A percentile compares a stretch with the other conserved stretches of the same genome.
Conservation (phyloP, 2,888 invertebrate genomes). For the Tipula lateralis region DNA sequence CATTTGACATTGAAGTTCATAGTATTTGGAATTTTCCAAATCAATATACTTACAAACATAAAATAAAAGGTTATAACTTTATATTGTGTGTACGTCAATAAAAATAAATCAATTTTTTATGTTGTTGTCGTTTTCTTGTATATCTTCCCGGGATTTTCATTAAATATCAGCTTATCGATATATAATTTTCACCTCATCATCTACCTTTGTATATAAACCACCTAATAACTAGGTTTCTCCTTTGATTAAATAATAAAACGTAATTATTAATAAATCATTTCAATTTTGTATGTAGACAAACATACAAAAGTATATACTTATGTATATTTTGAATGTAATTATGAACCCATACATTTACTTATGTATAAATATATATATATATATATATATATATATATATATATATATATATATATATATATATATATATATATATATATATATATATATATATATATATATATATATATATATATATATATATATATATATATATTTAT, state of each 20-base stretch:
- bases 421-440: no score
- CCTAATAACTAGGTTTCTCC: background rate
- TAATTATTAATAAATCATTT: background rate
- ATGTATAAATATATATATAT: no score
- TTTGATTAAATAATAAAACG: background rate
- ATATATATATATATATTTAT: background rate
- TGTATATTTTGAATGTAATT: background rate
- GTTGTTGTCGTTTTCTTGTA: background rate
- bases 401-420: background rate
- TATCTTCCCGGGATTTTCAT: background rate
- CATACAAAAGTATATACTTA: background rate
- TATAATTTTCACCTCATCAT: background rate
- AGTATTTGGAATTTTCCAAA: constrained; percentile 1
- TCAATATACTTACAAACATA: background rate
- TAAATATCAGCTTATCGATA: background rate
- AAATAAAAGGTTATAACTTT: background rate
- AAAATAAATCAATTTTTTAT: constrained; percentile 7
- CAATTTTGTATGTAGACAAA: background rate
- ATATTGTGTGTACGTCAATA: background rate
- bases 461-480: background rate
- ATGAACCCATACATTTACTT: background rate
- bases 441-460: background rate
- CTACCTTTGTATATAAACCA: background rate
- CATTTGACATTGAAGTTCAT: background rate
- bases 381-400: background rate